Percentiles rank a stretch among this genome's conserved stretches.
These are phyloP conservation scores for Ctena decussata DNA, from an alignment of 2,888 invertebrate genomes.

Conservation along the genomic window DNA sequence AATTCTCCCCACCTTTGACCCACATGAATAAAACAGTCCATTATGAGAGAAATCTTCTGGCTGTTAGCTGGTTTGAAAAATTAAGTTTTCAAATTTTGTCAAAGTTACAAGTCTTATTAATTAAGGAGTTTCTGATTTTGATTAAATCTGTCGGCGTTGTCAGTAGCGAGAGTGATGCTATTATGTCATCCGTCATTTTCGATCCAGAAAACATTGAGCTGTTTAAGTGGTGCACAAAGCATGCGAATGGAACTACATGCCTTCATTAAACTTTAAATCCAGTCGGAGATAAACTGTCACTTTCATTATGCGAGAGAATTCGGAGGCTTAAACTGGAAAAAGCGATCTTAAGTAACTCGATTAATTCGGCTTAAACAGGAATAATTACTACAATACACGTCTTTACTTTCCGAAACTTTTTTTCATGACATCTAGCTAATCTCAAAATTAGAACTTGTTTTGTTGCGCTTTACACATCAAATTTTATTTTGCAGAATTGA, in stretches of 20 bases:
- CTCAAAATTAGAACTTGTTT: background rate
- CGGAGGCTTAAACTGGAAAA: background rate
- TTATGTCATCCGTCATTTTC: slow-evolving; percentile 1
- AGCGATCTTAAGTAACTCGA: background rate
- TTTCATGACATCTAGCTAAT: no score
- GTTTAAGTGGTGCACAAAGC: background rate
- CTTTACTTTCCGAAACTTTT: no score
- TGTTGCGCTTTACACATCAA: background rate
- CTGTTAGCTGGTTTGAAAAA: background rate
- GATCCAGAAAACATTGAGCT: background rate
- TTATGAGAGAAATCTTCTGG: background rate
- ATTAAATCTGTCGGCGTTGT: background rate
- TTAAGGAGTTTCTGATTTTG: slow-evolving; percentile 12
- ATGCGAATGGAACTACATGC: background rate
- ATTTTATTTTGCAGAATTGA: background rate
- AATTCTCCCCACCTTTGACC: background rate
- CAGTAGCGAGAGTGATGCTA: background rate
- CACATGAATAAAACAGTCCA: background rate
- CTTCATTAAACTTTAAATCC: slow-evolving; percentile 4
- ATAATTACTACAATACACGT: no score
- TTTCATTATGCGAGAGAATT: background rate
- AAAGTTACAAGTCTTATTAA: background rate
- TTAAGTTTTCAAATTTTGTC: background rate
- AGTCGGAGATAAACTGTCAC: background rate
- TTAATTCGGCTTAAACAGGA: no score